Conservation (phyloP, 2,113 vertebrate species). For the Pavo muticus region DNA sequence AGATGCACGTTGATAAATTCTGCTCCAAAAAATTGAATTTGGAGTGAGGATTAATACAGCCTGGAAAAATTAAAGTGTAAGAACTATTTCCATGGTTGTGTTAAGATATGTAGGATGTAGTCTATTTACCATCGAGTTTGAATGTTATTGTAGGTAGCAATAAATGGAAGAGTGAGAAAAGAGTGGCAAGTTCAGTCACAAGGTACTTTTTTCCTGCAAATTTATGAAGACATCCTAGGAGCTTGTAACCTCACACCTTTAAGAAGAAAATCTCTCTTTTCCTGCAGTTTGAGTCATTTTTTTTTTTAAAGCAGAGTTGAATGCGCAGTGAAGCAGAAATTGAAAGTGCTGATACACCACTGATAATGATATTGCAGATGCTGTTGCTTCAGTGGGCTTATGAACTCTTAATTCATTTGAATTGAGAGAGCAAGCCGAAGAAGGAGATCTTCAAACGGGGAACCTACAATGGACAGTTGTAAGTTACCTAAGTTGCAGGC, state of each 20-base stretch:
- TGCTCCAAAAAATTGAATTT: background rate
- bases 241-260: background rate
- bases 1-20: fast-evolving
- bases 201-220: background rate
- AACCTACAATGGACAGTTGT: background rate
- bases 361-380: background rate
- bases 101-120: background rate
- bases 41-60: background rate
- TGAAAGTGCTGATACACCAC: background rate
- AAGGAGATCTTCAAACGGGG: background rate
- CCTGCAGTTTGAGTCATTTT: background rate
- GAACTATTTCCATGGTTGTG: background rate
- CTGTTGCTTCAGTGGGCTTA: background rate
- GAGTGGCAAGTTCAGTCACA: background rate
- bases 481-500: no score
- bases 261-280: background rate
- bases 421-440: background rate
- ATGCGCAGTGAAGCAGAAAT: background rate
- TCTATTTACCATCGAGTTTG: background rate
- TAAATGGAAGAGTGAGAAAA: background rate
- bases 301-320: background rate
- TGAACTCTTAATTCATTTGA: background rate
- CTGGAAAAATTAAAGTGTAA: background rate
- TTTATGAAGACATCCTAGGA: background rate
- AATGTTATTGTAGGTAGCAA: background rate